Conservation (phyloP, 2,113 vertebrate species). For the Rhizomys pruinosus region DNA sequence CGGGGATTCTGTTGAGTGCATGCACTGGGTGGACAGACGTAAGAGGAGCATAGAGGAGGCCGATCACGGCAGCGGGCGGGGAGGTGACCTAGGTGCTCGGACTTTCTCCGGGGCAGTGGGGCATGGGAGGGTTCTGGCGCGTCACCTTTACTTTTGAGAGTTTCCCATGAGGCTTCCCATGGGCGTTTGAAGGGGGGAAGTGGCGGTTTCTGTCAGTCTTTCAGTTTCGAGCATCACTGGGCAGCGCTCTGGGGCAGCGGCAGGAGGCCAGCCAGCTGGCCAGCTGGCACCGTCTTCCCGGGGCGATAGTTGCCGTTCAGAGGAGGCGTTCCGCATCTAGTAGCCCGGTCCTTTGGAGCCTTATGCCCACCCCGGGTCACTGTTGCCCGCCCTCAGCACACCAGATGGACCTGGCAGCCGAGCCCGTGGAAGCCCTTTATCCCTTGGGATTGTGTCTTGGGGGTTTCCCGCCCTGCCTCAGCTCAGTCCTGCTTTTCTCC, state of each 20-base stretch:
- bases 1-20: neutral
- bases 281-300: no score
- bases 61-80: neutral
- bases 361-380: no score
- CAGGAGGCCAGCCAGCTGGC: no score
- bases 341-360: neutral
- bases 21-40: neutral
- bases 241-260: no score
- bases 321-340: no score
- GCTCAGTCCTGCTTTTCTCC: neutral
- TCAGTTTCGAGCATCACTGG: constrained; percentile 21
- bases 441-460: neutral
- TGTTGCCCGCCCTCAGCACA: neutral
- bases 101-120: neutral
- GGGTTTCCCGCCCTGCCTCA: neutral
- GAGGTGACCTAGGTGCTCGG: neutral
- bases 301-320: no score
- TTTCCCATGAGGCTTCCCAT: neutral
- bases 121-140: neutral
- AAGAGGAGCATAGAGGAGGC: neutral
- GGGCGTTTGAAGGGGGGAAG: neutral
- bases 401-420: neutral
- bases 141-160: neutral
- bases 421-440: neutral
- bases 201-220: neutral